A percentile compares a stretch with the other conserved stretches of the same genome.
phyloP scores from a whole-genome alignment of 2,113 vertebrate species.

The Reinhardtius hippoglossoides region DNA sequence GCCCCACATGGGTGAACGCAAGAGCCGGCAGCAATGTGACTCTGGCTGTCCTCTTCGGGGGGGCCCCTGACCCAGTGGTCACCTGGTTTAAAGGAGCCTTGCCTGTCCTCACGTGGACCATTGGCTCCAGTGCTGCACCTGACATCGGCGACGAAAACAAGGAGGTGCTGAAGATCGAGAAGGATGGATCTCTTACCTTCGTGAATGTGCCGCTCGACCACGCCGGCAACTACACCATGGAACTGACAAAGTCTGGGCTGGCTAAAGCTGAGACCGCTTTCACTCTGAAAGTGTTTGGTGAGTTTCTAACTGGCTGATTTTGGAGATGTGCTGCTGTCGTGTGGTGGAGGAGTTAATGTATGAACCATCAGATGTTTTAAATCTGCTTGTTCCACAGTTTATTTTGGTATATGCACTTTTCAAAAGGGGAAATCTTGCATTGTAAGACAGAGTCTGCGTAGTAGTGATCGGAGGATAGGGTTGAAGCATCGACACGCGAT shows the following conservation, averaged over 20 bases:
- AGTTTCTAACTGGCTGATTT: constrained; percentile 31
- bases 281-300: constrained; percentile 76
- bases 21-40: constrained; percentile 66
- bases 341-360: too few relatives aligned
- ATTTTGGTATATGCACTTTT: too few relatives aligned
- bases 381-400: too few relatives aligned
- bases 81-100: constrained; percentile 59
- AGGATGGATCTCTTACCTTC: constrained; percentile 72
- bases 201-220: constrained; percentile 43
- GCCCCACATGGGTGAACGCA: constrained; percentile 24
- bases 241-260: constrained; percentile 66
- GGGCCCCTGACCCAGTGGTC: constrained; percentile 52
- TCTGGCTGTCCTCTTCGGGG: constrained; percentile 67
- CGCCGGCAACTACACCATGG: constrained; percentile 59
- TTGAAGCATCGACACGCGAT: too few relatives aligned
- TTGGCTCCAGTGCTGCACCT: constrained; percentile 24
- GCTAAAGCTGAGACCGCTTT: constrained; percentile 32
- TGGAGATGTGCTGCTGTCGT: too few relatives aligned
- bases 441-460: too few relatives aligned
- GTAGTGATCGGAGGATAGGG: too few relatives aligned
- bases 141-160: neutral
- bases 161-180: constrained; percentile 47
- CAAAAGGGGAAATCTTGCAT: too few relatives aligned
- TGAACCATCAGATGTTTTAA: too few relatives aligned
- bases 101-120: constrained; percentile 66